Evolutionary conservation across 2,113 vertebrate species (phyloP).

Genomic region (Toxostoma redivivum): DNA sequence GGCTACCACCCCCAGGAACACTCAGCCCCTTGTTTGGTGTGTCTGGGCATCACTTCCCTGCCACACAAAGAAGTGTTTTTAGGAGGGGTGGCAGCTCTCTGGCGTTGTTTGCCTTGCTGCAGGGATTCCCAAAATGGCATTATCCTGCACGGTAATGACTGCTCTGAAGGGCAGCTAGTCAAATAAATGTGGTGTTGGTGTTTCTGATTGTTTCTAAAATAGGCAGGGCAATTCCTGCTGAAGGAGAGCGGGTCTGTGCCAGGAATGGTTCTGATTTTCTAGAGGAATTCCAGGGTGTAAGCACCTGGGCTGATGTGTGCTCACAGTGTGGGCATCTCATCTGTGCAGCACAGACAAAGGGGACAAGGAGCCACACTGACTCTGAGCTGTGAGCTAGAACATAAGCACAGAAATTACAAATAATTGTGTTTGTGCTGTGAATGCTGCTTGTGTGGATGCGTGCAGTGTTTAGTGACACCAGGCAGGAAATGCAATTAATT

Average conservation of each 20-base stretch:
- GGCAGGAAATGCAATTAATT: background rate
- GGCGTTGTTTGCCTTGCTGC: background rate
- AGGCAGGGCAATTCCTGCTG: conserved; percentile 34
- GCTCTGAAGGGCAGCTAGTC: conserved; percentile 14
- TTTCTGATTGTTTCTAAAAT: conserved; percentile 40
- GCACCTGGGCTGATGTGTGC: background rate
- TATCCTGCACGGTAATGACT: background rate
- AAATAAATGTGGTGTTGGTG: conserved; percentile 18
- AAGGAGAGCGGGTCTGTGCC: conserved; percentile 11
- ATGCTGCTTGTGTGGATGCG: background rate
- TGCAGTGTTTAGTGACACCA: background rate
- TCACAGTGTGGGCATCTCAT: background rate
- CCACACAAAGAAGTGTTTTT: conserved; percentile 3
- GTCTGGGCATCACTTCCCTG: background rate
- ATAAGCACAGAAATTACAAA: background rate
- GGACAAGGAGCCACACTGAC: background rate
- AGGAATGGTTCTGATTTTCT: background rate
- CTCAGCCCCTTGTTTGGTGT: conserved; percentile 10
- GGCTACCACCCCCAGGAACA: conserved; percentile 1
- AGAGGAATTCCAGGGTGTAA: background rate
- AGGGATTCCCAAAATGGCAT: background rate
- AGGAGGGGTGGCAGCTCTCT: conserved; percentile 4
- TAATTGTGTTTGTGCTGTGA: background rate
- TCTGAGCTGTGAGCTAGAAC: background rate
- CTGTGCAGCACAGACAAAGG: background rate